These are phyloP conservation scores for Gonioctena quinquepunctata DNA, from an alignment of 1,140 invertebrate species.

Conservation along the genomic window DNA sequence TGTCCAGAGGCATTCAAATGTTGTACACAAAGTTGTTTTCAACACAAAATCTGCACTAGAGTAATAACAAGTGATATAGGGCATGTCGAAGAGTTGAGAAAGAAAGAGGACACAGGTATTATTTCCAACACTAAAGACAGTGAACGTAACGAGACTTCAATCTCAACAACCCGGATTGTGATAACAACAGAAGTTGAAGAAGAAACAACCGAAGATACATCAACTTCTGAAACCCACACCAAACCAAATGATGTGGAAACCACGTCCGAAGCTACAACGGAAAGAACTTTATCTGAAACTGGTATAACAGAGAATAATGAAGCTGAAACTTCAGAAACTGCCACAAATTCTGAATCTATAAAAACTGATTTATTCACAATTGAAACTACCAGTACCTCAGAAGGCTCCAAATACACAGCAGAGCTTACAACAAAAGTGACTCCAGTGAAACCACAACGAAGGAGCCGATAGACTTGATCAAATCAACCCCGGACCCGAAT, in stretches of 20 bases:
- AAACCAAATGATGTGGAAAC: background rate
- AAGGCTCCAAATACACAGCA: background rate
- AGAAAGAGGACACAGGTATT: background rate
- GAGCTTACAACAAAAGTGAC: background rate
- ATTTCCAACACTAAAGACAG: background rate
- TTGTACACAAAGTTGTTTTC: constrained; percentile 8
- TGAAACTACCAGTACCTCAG: background rate
- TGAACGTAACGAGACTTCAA: background rate
- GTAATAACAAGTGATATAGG: background rate
- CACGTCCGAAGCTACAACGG: background rate
- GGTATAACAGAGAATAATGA: background rate
- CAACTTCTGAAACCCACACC: too few species aligned
- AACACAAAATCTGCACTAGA: constrained; percentile 15
- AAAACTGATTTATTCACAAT: background rate
- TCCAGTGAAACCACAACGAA: background rate
- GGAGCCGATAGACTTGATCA: background rate
- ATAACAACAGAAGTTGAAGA: background rate
- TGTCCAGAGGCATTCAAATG: constrained; percentile 15
- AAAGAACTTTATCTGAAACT: background rate
- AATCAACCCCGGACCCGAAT: constrained; percentile 3
- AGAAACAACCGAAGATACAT: background rate
- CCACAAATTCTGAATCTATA: background rate
- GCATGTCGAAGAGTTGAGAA: constrained; percentile 7
- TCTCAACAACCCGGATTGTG: background rate
- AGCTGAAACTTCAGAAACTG: background rate